A percentile compares a stretch with the other conserved stretches of the same genome.
phyloP scores from a whole-genome alignment of 2,888 invertebrate genomes.

The Diplazon laetatorius region DNA sequence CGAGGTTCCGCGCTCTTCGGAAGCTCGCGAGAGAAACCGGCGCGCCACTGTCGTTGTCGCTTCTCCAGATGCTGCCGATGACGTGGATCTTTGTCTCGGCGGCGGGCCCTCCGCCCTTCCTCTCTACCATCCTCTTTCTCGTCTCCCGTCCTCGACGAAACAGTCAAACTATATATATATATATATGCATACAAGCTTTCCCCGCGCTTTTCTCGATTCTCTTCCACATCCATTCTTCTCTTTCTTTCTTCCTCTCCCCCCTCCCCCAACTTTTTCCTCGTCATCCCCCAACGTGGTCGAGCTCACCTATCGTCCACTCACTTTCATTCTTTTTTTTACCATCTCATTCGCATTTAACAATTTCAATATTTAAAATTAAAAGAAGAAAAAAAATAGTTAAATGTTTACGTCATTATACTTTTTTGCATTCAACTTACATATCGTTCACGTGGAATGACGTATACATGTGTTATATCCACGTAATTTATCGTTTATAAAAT shows the following conservation, averaged over 20 bases:
- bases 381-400: neutral
- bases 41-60: conserved; percentile 40
- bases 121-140: conserved; percentile 43
- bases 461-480: too few relatives aligned
- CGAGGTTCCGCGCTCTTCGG: conserved; percentile 65
- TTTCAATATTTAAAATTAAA: neutral
- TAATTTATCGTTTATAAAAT: too few relatives aligned
- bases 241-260: neutral
- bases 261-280: neutral
- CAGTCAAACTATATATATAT: conserved; percentile 10
- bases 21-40: conserved; percentile 63
- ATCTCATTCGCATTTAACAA: neutral
- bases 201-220: too few relatives aligned
- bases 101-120: conserved; percentile 28
- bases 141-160: conserved; percentile 21
- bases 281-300: neutral
- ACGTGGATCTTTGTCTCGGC: conserved; percentile 79
- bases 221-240: conserved; percentile 18
- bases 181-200: neutral
- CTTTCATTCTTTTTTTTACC: conserved; percentile 21
- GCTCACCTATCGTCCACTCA: conserved; percentile 5
- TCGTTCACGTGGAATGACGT: too few relatives aligned
- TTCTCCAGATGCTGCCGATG: conserved; percentile 76
- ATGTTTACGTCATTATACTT: neutral
- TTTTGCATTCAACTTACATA: too few relatives aligned